phyloP scores from a whole-genome alignment of 2,797 vertebrate genomes.

The Tarsius wallacei region DNA sequence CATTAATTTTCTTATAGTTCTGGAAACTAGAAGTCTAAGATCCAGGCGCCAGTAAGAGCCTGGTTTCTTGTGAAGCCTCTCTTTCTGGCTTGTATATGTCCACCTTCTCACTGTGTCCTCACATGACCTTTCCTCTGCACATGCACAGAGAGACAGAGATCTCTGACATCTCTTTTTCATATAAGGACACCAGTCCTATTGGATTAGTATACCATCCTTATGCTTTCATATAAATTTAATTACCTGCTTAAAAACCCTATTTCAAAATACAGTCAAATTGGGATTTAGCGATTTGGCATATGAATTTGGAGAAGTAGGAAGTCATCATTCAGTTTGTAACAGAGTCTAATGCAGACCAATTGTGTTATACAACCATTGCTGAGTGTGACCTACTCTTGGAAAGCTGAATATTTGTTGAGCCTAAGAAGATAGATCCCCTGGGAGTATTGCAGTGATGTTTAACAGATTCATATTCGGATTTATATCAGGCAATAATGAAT shows the following conservation, averaged over 20 bases:
- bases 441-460: neutral
- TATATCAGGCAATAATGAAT: neutral
- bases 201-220: neutral
- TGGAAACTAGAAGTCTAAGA: neutral
- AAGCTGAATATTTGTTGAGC: neutral
- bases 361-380: neutral
- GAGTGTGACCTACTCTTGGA: neutral
- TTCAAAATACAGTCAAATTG: neutral
- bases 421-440: neutral
- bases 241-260: neutral
- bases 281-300: neutral
- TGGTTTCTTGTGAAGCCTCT: neutral
- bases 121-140: neutral
- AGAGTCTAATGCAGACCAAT: neutral
- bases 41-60: neutral
- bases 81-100: neutral
- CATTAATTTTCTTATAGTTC: neutral
- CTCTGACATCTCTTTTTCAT: neutral
- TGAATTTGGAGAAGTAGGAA: neutral
- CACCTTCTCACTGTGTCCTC: neutral
- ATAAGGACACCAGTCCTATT: neutral
- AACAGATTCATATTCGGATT: neutral
- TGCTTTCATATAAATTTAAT: neutral
- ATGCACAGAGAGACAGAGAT: neutral
- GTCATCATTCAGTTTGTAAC: neutral